These are phyloP conservation scores for Epinotia demarniana DNA, from an alignment of 2,888 invertebrate genomes.

Conservation along the genomic window DNA sequence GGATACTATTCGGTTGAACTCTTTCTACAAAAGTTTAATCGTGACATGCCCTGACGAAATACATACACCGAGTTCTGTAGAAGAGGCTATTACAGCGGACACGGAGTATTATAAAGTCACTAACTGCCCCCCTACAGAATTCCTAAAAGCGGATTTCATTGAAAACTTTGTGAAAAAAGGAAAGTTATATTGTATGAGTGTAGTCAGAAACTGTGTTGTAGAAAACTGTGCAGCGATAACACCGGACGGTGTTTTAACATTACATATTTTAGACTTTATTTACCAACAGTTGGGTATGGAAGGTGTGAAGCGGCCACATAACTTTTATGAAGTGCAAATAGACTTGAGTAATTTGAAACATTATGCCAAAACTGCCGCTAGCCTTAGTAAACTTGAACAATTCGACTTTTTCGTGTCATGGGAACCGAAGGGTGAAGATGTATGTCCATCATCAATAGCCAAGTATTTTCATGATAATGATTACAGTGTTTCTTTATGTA, in stretches of 20 bases:
- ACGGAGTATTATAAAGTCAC: conserved; percentile 70
- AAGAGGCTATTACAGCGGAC: conserved; percentile 66
- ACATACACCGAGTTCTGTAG: conserved; percentile 61
- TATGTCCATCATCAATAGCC: conserved; percentile 77
- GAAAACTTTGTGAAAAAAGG: conserved; percentile 73
- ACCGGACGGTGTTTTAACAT: conserved; percentile 67
- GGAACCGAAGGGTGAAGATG: conserved; percentile 65
- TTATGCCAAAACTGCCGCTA: conserved; percentile 56
- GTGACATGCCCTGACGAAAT: conserved; percentile 74
- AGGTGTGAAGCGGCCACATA: conserved; percentile 66
- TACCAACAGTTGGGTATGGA: conserved; percentile 76
- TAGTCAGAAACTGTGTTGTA: conserved; percentile 66
- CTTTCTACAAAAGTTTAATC: conserved; percentile 72
- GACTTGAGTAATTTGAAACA: conserved; percentile 62
- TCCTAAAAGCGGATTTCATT: conserved; percentile 67
- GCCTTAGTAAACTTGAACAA: conserved; percentile 61
- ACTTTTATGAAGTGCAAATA: conserved; percentile 69
- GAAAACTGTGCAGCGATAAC: conserved; percentile 72
- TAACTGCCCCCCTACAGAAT: conserved; percentile 63
- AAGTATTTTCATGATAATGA: conserved; percentile 71
- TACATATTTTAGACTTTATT: conserved; percentile 66
- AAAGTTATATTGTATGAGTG: conserved; percentile 65
- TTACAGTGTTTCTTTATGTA: conserved; percentile 58
- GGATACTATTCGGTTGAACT: conserved; percentile 62
- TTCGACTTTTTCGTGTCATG: conserved; percentile 69